Base-by-base conservation (phyloP, 1,140 invertebrate genomes). In the Octopus bimaculoides region DNA sequence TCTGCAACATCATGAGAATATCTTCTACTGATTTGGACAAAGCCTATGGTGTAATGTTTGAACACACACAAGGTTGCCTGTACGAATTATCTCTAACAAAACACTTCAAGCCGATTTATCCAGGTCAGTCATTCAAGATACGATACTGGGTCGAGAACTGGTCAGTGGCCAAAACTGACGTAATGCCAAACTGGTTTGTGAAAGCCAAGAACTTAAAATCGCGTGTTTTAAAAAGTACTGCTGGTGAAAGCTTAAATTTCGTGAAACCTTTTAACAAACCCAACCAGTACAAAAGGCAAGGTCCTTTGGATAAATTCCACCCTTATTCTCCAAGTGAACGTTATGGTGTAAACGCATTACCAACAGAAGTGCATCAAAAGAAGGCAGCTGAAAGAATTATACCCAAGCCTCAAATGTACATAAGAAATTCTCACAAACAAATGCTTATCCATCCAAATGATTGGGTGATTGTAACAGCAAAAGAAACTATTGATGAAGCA, bases 41-140 rank as follows among this genome's bases (percentile, higher is more conserved):
- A 69, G 52, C 56, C n/a, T 55, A 66, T 12, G 61, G 75, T 41
- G 52, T 82, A 26, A 75, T 55, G 26, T 73, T 79, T 14, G 10
- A 20, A 5, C 82, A 82, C 54, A 77, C 78, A 2, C 73, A 82
- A 10, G 82, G 82, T 8, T 71, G 69, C 54, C 77, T 81, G 52
- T 81, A 52, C 74, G n/a, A 26, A 5, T n/a, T 81, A 53, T 52
- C 14, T 20, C 52, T 78, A 17, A 79, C 77, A 4, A 20, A 41
- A 5, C 20, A 55, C 17, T 81, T 79, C 77, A 8, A 14, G n/a
- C 20, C 55, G 52, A 41, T 81, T 12, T 71, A 52, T 26, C 77
- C 77, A 14, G 78, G 80, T 53, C 56, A 79, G 54, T 79, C 26
- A 8, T 53, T 54, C 52, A 75, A 41, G 54, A 52, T 81, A 4